Evolutionary conservation across 2,797 vertebrate species (phyloP).

Genomic region (Garrulus glandarius): DNA sequence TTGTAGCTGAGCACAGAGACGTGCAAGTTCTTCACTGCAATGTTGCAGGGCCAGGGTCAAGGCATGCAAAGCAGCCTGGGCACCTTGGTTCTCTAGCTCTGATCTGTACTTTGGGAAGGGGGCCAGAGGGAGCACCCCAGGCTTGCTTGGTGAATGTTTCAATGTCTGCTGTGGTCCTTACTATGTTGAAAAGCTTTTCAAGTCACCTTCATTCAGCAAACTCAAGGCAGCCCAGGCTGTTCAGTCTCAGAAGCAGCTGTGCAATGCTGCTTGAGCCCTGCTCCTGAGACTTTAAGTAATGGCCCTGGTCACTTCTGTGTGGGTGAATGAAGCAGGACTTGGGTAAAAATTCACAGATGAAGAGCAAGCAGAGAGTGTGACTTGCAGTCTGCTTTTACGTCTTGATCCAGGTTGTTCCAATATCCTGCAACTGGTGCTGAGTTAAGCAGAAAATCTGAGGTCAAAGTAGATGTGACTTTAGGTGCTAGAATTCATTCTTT

Average conservation of each 20-base stretch:
- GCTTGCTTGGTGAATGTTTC: background rate
- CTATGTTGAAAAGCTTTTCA: background rate
- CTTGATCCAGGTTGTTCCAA: background rate
- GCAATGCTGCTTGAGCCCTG: background rate
- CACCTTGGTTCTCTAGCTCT: background rate
- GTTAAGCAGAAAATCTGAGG: background rate
- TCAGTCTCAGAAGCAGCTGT: background rate
- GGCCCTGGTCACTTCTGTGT: background rate
- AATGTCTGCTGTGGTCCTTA: background rate
- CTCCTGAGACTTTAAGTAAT: background rate
- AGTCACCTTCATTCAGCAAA: background rate
- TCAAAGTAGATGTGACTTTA: background rate
- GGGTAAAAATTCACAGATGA: background rate
- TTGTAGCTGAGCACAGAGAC: background rate
- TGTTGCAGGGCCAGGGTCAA: background rate
- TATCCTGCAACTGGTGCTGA: background rate
- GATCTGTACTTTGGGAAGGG: background rate
- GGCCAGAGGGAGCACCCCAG: background rate
- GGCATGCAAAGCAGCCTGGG: background rate
- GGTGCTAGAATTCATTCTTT: background rate
- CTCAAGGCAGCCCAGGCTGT: background rate
- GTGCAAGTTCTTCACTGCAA: background rate
- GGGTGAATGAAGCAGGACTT: background rate
- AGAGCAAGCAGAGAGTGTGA: background rate
- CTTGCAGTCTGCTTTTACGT: background rate